These are phyloP conservation scores for Prosopocoilus inquinatus DNA, from an alignment of 2,888 invertebrate genomes.

Conservation along the genomic window DNA sequence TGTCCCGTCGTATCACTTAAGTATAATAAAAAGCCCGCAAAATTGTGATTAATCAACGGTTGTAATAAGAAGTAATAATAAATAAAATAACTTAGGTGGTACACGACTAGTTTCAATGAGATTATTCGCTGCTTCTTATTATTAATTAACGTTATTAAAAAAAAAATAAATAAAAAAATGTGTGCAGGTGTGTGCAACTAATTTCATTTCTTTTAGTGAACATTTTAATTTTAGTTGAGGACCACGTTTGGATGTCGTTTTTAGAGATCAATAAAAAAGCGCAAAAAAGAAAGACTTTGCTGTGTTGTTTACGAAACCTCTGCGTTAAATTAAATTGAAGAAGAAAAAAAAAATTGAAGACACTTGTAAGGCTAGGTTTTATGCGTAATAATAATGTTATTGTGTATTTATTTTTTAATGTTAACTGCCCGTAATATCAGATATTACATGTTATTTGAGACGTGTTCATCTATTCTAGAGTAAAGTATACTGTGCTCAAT, in stretches of 20 bases:
- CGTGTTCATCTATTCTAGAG: conserved; percentile 8
- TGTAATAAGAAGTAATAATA: conserved; percentile 8
- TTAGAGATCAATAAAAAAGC: no score
- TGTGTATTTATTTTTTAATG: background rate
- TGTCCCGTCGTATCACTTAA: no score
- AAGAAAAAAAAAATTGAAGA: background rate
- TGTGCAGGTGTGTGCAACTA: no score
- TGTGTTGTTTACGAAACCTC: no score
- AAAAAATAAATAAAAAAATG: background rate
- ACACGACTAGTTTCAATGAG: background rate
- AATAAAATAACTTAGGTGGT: conserved; percentile 9
- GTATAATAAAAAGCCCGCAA: background rate
- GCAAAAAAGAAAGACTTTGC: no score
- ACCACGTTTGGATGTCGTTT: no score
- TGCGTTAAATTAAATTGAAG: no score
- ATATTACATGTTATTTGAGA: background rate
- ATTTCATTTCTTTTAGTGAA: no score
- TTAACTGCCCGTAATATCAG: conserved; percentile 2
- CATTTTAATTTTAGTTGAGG: no score
- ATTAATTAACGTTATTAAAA: no score
- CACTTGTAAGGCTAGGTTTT: background rate
- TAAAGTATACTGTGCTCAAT: conserved; percentile 11
- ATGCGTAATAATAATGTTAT: background rate
- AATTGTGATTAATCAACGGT: background rate
- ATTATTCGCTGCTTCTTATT: background rate